A percentile compares a stretch with the other conserved stretches of the same genome.
Conservation (phyloP, 2,888 invertebrate species). For the Amphipyra berbera region DNA sequence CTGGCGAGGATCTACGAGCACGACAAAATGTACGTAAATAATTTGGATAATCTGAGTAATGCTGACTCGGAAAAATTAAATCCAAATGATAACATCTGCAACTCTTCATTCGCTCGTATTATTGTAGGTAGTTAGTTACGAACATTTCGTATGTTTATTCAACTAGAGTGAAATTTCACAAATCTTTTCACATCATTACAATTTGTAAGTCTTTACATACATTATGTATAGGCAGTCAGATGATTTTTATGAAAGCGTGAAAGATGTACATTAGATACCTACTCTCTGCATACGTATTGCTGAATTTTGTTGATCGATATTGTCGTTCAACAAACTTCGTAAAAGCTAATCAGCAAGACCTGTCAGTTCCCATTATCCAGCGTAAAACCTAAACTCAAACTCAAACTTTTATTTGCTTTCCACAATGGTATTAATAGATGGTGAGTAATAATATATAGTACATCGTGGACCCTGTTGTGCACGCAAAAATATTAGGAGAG, state of each 20-base stretch:
- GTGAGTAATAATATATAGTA: too few species aligned
- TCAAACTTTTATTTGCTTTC: too few species aligned
- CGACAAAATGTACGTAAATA: slow-evolving; percentile 10
- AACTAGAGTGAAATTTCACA: slow-evolving; percentile 31
- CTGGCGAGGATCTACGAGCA: background rate
- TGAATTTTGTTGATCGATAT: background rate
- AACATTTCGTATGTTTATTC: slow-evolving; percentile 33
- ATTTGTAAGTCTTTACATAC: slow-evolving; percentile 14
- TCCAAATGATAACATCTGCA: slow-evolving; percentile 49
- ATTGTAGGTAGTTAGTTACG: slow-evolving; percentile 53
- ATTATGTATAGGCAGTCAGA: too few species aligned
- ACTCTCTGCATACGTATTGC: too few species aligned
- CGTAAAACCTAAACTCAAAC: too few species aligned
- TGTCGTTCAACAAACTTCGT: slow-evolving; percentile 19
- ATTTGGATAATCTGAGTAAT: slow-evolving; percentile 16
- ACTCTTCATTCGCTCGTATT: slow-evolving; percentile 41
- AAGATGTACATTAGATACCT: too few species aligned
- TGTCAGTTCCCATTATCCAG: slow-evolving; percentile 10
- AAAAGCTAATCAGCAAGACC: slow-evolving; percentile 30
- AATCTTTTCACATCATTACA: slow-evolving; percentile 37
- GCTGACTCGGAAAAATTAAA: slow-evolving; percentile 4
- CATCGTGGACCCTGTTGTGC: too few species aligned
- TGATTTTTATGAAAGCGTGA: too few species aligned
- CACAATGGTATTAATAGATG: too few species aligned
- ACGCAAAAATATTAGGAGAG: too few species aligned